Evolutionary conservation across 2,113 vertebrate species (phyloP), one percentile per base, ranked within the genome.

Genomic region (Pterocles gutturalis): DNA sequence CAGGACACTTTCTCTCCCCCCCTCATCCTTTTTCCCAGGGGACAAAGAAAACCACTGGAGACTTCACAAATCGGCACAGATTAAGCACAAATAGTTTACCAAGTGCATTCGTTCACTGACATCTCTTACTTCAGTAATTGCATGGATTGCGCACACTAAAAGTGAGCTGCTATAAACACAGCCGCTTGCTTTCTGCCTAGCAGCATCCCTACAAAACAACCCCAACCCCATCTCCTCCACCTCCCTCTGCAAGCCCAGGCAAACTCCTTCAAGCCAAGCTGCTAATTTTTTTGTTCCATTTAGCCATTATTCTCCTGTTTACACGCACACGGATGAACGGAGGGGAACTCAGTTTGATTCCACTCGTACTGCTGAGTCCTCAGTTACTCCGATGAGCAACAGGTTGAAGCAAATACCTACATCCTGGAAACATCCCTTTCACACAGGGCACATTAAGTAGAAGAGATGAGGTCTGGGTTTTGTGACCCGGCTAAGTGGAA

Each of bases 41-140:
- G 95, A 97, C 96, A 98, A 97, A 98, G 95, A 91, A 95, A 96
- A 97, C 96, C 95, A 34, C 87, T 85, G 46, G 96, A 96, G 90
- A 96, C 84, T 96, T 97, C 96, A 93, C 90, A 95, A 94, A 97
- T 87, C 79, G 14, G 70, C 87, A 97, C 75, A 97, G 84, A 96
- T 96, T 92, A 94, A 91, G 92, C 82, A 96, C 72, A 96, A 95
- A 95, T 73, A 96, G 89, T 92, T 96, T 92, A 49, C 83, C 86
- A 79, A 85, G 71, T 5, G 84, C 83, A 53, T 93, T 96, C 17
- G 33, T 95, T 94, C 93, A 71, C 95, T 71, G 72, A 77, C 51
- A 92, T 72, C 84, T 55, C 87, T 96, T 95, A 92, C 81, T 72
- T 86, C 57, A 41, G 87, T 86, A 81, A 97, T 85, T 71, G 84